Evolutionary conservation across 2,113 vertebrate species (phyloP), one percentile per base, ranked within the genome.

Genomic region (Turdus rufiventris): DNA sequence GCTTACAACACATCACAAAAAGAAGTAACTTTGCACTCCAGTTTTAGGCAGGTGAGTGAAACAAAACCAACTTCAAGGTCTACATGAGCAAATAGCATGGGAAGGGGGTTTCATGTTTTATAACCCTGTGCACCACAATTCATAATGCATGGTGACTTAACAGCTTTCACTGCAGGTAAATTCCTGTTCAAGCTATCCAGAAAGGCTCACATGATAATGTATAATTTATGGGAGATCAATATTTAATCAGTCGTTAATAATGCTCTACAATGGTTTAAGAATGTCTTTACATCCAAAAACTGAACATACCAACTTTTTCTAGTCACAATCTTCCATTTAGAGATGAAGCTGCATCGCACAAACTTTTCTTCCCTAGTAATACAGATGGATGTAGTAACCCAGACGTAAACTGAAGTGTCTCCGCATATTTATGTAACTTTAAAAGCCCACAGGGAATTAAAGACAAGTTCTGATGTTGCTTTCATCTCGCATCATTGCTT

Each of bases 191-290:
- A 58, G 74, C 43, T 96, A 58, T 85, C 77, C 77, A 65, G 76
- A 91, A 91, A 89, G 89, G 54, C 89, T 96, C 66, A 47, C 56
- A 76, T 45, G 43, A 89, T 58, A 66, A 92, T 80, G 47, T 63
- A 83, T 80, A 95, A 95, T 94, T 97, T 92, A 96, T 88, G 92
- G 61, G 94, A 96, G 82, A 96, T 91, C 89, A 96, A 70, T 96
- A 96, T 94, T 97, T 96, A 97, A 96, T 92, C 85, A 93, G 85
- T 34, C 26, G 33, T 56, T 33, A 68, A 84, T 60, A 63, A 79
- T 60, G 63, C 19, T 80, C 60, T 51, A 60, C 60, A 84, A 68
- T 57, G 3, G 36, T 78, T 77, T 53, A 73, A 21, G 38, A 67
- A 71, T 24, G 14, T 66, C n/a, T 72, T 83, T 31, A 65, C 33